Base-by-base conservation (phyloP, 2,888 invertebrate species). In the Trissonchulus sp. region DNA sequence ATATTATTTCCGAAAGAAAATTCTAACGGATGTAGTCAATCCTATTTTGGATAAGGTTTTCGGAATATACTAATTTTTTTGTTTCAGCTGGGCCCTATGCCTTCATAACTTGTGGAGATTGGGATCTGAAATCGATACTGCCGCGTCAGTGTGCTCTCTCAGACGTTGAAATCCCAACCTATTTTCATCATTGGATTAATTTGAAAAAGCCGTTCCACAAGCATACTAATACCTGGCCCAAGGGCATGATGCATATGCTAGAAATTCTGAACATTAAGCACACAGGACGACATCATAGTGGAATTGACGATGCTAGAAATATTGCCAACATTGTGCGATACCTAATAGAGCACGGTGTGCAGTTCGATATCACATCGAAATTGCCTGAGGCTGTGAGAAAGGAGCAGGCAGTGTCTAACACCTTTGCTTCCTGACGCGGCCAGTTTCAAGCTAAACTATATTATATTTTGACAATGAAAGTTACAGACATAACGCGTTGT, bases 41-140 rank as follows among this genome's bases (percentile, higher is more conserved):
- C n/a, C n/a, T n/a, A n/a, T n/a, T n/a, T n/a, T n/a, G n/a, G n/a
- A n/a, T n/a, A n/a, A n/a, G n/a, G n/a, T n/a, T n/a, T n/a, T n/a
- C n/a, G n/a, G n/a, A n/a, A n/a, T n/a, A n/a, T n/a, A n/a, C n/a
- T n/a, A n/a, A n/a, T n/a, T n/a, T n/a, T n/a, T n/a, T n/a, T n/a
- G n/a, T n/a, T n/a, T n/a, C n/a, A n/a, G n/a, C n/a, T n/a, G n/a
- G n/a, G n/a, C n/a, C n/a, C n/a, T n/a, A n/a, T n/a, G n/a, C n/a
- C n/a, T n/a, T n/a, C 83, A 87, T 89, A 0, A 89, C 89, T 0
- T 89, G 88, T 81, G 89, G 89, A 3, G 89, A 89, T 81, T 90
- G 89, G 89, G 86, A 86, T 78, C 63, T 79, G 48, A 63, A 69
- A n/a, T 60, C 34, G 18, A 74, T 78, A 73, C 60, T 78, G 33